Evolutionary conservation across 35 echinoderm and acorn worm genomes (phyloP).

Genomic region (Heliocidaris erythrogramma): DNA sequence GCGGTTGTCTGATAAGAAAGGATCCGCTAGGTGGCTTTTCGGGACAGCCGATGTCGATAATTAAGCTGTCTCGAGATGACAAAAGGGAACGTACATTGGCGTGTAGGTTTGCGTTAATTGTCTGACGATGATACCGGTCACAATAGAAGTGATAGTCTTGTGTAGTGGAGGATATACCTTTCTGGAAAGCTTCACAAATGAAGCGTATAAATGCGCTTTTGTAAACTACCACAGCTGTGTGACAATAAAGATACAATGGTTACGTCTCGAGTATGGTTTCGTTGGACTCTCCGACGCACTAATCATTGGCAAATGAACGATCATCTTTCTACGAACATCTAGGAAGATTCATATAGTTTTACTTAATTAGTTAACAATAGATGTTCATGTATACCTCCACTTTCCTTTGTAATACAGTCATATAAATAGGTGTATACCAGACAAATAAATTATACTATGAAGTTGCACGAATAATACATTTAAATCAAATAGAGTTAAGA

Average conservation of each 20-base stretch:
- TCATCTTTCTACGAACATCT: neutral
- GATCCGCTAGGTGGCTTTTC: slow-evolving; percentile 43
- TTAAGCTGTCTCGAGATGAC: slow-evolving; percentile 46
- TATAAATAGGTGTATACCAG: too few relatives aligned
- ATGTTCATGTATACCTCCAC: too few relatives aligned
- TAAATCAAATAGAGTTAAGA: too few relatives aligned
- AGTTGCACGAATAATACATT: too few relatives aligned
- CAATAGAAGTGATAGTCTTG: slow-evolving; percentile 30
- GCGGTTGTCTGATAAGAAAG: slow-evolving; percentile 48
- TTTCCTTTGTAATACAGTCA: too few relatives aligned
- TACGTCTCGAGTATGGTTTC: slow-evolving; percentile 25
- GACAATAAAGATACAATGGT: slow-evolving; percentile 21
- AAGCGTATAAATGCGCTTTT: slow-evolving; percentile 26
- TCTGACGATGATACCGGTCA: slow-evolving; percentile 35
- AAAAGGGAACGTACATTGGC: neutral
- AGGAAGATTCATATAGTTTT: neutral
- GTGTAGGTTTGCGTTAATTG: slow-evolving; percentile 25
- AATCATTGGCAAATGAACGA: slow-evolving; percentile 34
- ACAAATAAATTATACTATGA: too few relatives aligned
- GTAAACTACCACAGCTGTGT: slow-evolving; percentile 28
- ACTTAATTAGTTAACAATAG: neutral
- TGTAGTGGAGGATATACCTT: slow-evolving; percentile 7
- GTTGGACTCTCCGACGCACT: slow-evolving; percentile 31
- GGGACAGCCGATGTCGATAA: slow-evolving; percentile 28
- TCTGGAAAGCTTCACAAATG: slow-evolving; percentile 45